phyloP scores from a whole-genome alignment of 1,140 invertebrate genomes.

The Drosophila murphyi region DNA sequence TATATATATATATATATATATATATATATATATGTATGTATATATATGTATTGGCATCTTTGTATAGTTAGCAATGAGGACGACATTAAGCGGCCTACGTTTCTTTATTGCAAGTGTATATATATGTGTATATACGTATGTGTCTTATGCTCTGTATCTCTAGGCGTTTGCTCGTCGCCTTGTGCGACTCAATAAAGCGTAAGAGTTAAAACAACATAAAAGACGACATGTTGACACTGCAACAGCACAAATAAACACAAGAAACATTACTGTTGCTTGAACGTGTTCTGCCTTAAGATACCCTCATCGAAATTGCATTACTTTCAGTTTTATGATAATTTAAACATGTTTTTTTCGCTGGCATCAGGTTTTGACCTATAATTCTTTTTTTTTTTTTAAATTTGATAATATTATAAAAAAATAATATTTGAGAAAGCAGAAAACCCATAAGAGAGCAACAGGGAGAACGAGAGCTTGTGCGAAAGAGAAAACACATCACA shows the following conservation, averaged over 20 bases:
- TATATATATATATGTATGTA: not conserved
- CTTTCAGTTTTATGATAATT: too few species aligned
- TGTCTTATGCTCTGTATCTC: slow-evolving; percentile 15
- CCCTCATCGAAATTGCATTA: not conserved
- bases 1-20: slow-evolving; percentile 2
- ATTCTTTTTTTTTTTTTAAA: too few species aligned
- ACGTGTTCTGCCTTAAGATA: not conserved
- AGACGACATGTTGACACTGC: slow-evolving; percentile 41
- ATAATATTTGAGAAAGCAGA: too few species aligned
- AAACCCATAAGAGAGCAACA: not conserved
- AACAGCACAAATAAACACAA: slow-evolving; percentile 36
- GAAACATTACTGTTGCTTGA: not conserved
- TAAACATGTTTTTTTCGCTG: too few species aligned
- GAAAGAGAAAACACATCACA: too few species aligned
- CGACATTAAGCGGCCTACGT: slow-evolving; percentile 27
- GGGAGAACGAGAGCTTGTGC: slow-evolving; percentile 9
- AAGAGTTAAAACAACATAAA: slow-evolving; percentile 56
- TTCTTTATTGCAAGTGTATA: not conserved
- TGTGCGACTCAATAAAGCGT: slow-evolving; percentile 53
- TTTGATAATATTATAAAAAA: too few species aligned
- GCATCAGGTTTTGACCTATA: too few species aligned
- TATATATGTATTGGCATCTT: slow-evolving; percentile 26
- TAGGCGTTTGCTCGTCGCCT: slow-evolving; percentile 31
- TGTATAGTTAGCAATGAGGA: slow-evolving; percentile 30
- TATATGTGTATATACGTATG: not conserved